Base-by-base conservation (phyloP, 2,888 invertebrate genomes). In the Perizoma flavofasciatum region DNA sequence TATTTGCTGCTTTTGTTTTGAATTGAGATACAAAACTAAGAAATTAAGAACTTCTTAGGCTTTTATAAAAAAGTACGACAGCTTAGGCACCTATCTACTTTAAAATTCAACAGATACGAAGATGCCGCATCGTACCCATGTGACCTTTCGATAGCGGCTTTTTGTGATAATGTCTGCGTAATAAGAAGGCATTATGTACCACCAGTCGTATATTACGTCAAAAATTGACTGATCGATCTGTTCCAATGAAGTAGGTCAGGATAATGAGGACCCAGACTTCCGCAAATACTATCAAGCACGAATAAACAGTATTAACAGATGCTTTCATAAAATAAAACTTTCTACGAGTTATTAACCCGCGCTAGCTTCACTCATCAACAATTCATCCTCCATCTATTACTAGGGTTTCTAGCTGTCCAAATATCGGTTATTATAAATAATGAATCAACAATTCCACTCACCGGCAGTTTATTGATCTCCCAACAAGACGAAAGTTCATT, bases 381-480 rank as follows among this genome's bases (percentile, higher is more conserved):
- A 68, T 67, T 71, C 66, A 67, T 64, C 70, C 68, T 60, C 71
- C 73, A 74, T 79, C 73, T 78, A 78, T 77, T 75, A 77, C 75
- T 73, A 79, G 70, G 59, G 64, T 68, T 59, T 64, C 68, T 59
- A 59, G 68, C 70, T 75, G 64, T 73, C 73, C 71, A 77, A 81
- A 83, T 78, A 79, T 74, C 70, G 67, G 65, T 75, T 71, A 78
- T 37, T 7, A 7, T 85, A 79, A 85, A 84, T 84, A 77, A 83
- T 82, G 61, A 76, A 80, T 74, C 69, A 77, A 72, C 72, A 75
- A 75, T 68, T 74, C 69, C 58, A 81, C 82, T 83, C 70, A 84
- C 84, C 83, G 77, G 75, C 74, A 75, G 76, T 71, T 79, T 83
- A 85, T 86, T 81, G 83, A 85, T 83, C 79, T 75, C 77, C 71